Percentiles rank a stretch among this genome's conserved stretches.
phyloP scores from a whole-genome alignment of 2,113 vertebrate species.

The Lathamus discolor region DNA sequence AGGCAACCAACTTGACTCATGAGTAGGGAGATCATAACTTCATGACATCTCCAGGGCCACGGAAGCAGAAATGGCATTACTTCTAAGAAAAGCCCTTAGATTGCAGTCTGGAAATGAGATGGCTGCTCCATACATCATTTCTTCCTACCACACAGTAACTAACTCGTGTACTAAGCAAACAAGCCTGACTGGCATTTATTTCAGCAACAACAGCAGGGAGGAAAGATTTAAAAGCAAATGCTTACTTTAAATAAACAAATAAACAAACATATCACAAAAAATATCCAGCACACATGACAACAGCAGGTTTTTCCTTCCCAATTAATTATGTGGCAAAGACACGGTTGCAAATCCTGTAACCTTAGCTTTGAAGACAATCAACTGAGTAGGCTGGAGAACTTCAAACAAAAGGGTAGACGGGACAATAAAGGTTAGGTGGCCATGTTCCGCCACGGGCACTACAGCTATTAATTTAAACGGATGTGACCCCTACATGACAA shows the following conservation, averaged over 20 bases:
- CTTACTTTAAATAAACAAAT: conserved; percentile 1
- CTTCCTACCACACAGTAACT: background rate
- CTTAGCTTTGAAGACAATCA: conserved; percentile 63
- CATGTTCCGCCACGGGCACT: conserved; percentile 34
- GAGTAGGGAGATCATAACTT: background rate
- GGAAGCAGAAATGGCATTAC: background rate
- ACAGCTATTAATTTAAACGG: conserved; percentile 64
- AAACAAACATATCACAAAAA: background rate
- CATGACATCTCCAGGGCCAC: background rate
- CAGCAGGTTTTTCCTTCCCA: background rate
- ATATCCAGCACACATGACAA: background rate
- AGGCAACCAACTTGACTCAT: conserved; percentile 19
- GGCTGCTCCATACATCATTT: conserved; percentile 1
- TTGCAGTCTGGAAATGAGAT: background rate
- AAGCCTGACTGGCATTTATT: background rate
- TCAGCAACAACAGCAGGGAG: background rate
- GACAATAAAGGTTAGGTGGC: conserved; percentile 69
- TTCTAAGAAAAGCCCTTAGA: background rate
- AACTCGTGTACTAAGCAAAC: background rate
- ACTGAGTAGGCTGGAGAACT: conserved; percentile 56
- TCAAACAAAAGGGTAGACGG: conserved; percentile 69
- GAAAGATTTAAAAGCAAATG: background rate
- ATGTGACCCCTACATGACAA: conserved; percentile 85
- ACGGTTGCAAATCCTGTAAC: conserved; percentile 10
- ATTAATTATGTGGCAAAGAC: conserved; percentile 15